These are phyloP conservation scores for Alviniconcha strummeri DNA, from an alignment of 2,888 invertebrate species.

Conservation along the genomic window DNA sequence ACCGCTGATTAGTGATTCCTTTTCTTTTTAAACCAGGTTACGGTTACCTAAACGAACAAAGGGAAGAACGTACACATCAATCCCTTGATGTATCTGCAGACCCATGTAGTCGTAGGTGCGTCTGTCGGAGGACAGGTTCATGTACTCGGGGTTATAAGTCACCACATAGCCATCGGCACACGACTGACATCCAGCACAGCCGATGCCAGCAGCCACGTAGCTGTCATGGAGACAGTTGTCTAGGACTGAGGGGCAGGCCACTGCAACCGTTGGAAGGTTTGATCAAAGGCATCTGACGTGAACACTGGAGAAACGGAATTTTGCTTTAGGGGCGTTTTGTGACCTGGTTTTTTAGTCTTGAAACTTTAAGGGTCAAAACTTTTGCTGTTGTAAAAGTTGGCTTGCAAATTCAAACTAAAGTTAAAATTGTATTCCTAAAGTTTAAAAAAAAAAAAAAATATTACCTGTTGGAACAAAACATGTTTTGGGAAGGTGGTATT, in stretches of 20 bases:
- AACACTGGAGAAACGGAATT: no score
- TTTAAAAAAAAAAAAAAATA: neutral
- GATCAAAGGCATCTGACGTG: no score
- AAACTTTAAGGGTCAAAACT: no score
- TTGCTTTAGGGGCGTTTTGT: no score
- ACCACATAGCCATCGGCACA: constrained; percentile 37
- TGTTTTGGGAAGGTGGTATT: no score
- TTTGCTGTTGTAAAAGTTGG: no score
- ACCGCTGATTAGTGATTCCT: no score
- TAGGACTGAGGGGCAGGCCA: constrained; percentile 31
- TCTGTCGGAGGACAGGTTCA: neutral
- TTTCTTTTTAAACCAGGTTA: no score
- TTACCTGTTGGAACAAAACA: neutral
- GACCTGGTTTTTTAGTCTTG: no score
- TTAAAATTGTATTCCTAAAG: no score
- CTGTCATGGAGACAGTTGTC: constrained; percentile 36
- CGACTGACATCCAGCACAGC: constrained; percentile 38
- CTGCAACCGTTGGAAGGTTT: constrained; percentile 1
- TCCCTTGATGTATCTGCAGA: constrained; percentile 4
- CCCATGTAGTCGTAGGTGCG: constrained; percentile 17
- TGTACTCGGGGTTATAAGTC: constrained; percentile 31
- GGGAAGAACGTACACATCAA: neutral
- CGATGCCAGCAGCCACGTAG: constrained; percentile 28
- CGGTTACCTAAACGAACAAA: no score
- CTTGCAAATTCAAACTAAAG: no score